Evolutionary conservation across 2,113 vertebrate species (phyloP).

Genomic region (Harpagus bidentatus): DNA sequence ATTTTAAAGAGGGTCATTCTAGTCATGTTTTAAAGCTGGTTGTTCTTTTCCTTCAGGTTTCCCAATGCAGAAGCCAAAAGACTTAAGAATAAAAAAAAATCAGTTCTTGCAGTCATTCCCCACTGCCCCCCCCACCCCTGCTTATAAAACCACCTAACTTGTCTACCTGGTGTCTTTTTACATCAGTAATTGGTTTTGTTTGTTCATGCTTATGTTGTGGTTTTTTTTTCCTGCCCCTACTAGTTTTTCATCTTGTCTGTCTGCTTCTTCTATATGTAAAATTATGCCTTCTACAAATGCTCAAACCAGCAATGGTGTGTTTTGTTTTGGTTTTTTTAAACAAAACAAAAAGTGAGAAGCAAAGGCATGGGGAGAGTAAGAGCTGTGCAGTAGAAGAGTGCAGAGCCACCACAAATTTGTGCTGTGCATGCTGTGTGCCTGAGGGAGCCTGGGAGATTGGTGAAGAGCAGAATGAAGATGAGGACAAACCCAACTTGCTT

Average conservation of each 20-base stretch:
- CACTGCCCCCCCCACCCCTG: background rate
- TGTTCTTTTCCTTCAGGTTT: background rate
- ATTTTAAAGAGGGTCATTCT: background rate
- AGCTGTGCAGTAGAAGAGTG: background rate
- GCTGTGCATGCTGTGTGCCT: background rate
- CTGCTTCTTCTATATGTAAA: background rate
- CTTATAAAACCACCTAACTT: background rate
- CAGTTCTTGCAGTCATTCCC: background rate
- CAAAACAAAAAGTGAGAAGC: background rate
- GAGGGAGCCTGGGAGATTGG: background rate
- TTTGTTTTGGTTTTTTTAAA: background rate
- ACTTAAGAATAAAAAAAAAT: background rate
- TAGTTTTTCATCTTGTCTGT: background rate
- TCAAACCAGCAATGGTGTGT: background rate
- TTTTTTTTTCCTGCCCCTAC: fast-evolving
- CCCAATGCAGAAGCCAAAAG: background rate
- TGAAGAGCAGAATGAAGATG: background rate
- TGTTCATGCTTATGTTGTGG: background rate
- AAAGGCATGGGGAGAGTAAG: background rate
- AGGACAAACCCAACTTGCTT: background rate
- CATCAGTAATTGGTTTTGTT: background rate
- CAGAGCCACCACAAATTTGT: fast-evolving
- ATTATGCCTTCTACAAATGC: background rate
- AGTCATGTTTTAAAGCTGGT: background rate
- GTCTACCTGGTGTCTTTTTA: background rate